A percentile compares a stretch with the other conserved stretches of the same genome.
These are phyloP conservation scores for Styela clava DNA, from an alignment of 23 tunicate genomes.

Conservation along the genomic window DNA sequence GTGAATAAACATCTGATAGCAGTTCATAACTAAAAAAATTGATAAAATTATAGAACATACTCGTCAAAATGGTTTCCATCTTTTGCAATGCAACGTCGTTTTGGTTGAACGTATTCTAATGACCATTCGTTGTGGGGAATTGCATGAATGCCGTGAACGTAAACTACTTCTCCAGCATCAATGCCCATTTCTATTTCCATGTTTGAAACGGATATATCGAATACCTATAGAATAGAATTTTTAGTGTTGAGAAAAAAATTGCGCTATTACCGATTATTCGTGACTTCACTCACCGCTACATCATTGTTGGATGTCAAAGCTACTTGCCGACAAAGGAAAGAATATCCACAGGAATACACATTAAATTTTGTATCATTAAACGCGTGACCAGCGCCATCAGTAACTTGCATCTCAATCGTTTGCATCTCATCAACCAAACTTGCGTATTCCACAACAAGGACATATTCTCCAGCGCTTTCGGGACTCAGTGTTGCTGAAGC, in stretches of 20 bases:
- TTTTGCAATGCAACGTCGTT: conserved; percentile 31
- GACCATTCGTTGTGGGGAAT: conserved; percentile 67
- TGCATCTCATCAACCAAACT: conserved; percentile 36
- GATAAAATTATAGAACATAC: conserved; percentile 23
- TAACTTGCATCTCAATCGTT: conserved; percentile 1
- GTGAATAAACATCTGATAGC: too few relatives aligned
- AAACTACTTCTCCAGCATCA: conserved; percentile 45
- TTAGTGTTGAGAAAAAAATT: too few relatives aligned
- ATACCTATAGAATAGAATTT: conserved; percentile 51
- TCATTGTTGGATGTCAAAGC: conserved; percentile 59
- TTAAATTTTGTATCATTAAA: conserved; percentile 55
- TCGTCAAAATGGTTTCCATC: conserved; percentile 32
- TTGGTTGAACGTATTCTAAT: conserved; percentile 75
- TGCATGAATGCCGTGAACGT: conserved; percentile 41
- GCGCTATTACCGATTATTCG: too few relatives aligned
- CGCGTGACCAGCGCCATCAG: conserved; percentile 7
- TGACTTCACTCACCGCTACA: conserved; percentile 57
- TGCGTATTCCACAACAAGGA: conserved; percentile 89
- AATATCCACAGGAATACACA: conserved; percentile 73
- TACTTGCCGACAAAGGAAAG: conserved; percentile 94
- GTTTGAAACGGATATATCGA: conserved; percentile 36
- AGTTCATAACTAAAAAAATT: too few relatives aligned
- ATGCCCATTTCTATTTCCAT: conserved; percentile 31
- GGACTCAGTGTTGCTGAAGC: conserved; percentile 34
- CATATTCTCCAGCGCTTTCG: conserved; percentile 77